phyloP scores from a whole-genome alignment of 2,888 invertebrate genomes.

The Nineta flava region DNA sequence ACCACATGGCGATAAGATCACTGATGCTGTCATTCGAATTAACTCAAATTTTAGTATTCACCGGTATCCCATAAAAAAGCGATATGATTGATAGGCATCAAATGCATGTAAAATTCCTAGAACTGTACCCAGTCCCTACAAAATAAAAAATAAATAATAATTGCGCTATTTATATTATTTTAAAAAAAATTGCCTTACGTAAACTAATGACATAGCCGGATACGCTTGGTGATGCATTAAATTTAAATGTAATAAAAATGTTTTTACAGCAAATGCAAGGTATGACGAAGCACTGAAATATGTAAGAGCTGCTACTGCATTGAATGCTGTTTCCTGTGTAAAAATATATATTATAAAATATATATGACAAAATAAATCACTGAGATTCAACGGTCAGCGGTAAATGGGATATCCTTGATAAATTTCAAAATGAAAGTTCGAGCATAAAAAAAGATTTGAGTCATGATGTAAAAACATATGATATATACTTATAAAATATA shows the following conservation, averaged over 20 bases:
- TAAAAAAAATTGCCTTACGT: conserved; percentile 45
- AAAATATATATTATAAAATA: conserved; percentile 9
- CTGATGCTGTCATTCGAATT: too few species aligned
- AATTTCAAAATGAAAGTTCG: background rate
- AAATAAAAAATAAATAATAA: conserved; percentile 14
- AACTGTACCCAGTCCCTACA: conserved; percentile 61
- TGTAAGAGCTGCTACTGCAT: conserved; percentile 56
- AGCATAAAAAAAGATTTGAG: too few species aligned
- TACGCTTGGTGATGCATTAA: conserved; percentile 66
- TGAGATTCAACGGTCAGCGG: too few species aligned
- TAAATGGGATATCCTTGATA: too few species aligned
- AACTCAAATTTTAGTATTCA: conserved; percentile 19
- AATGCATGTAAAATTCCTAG: conserved; percentile 60
- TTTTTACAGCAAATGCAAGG: conserved; percentile 61
- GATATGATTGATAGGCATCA: conserved; percentile 63
- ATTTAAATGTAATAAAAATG: conserved; percentile 57
- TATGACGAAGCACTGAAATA: conserved; percentile 67
- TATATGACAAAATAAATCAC: too few species aligned
- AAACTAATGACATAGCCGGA: conserved; percentile 78
- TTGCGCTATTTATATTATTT: background rate
- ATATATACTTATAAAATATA: too few species aligned
- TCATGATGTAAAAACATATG: too few species aligned
- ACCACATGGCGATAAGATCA: too few species aligned
- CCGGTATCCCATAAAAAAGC: conserved; percentile 44
- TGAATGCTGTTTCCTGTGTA: conserved; percentile 66